Evolutionary conservation across 1,140 invertebrate genomes (phyloP), one percentile per base, ranked within the genome.

Genomic region (Stegodyphus mimosarum): DNA sequence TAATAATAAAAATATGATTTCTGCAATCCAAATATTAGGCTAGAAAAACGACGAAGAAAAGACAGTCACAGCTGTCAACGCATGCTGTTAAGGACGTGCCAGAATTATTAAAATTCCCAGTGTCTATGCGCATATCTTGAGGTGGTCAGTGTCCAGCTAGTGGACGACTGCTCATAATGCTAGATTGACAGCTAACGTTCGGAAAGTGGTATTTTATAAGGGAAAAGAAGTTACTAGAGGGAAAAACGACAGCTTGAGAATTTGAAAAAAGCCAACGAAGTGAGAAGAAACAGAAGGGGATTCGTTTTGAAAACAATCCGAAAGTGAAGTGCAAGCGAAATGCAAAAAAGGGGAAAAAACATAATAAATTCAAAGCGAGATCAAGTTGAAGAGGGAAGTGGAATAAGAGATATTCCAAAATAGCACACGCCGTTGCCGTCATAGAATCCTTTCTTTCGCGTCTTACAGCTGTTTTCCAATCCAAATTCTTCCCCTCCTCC

Each of bases 381-480:
- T 76, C 73, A 75, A 64, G 73, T 75, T 84, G 81, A 84, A 66
- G 52, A 60, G 50, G 50, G 13, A 71, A 9, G 50, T 60, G n/a
- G 79, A 83, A 83, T 73, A 74, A 83, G 73, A 84, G n/a, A 84
- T 70, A 52, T 84, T 15, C 72, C 67, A 83, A 80, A 83, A 83
- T 83, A 83, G 80, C 13, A 67, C 11, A 60, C 9, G 15, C 69
- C 10, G 69, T 63, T 11, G 51, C 55, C 9, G 71, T 52, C 18
- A 73, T 74, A 73, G 80, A 55, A 63, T 75, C 71, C 49, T 15
- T 50, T 50, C n/a, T 33, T 33, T 33, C 60, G 17, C 70, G 49
- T 74, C 80, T 50, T 76, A 76, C 81, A 84, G 81, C 81, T 84
- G 81, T 76, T 84, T 75, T 84, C 81, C 81, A 75, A 75, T 76